These are phyloP conservation scores for Chalcosyrphus nemorum DNA, from an alignment of 2,888 invertebrate genomes.

Conservation along the genomic window DNA sequence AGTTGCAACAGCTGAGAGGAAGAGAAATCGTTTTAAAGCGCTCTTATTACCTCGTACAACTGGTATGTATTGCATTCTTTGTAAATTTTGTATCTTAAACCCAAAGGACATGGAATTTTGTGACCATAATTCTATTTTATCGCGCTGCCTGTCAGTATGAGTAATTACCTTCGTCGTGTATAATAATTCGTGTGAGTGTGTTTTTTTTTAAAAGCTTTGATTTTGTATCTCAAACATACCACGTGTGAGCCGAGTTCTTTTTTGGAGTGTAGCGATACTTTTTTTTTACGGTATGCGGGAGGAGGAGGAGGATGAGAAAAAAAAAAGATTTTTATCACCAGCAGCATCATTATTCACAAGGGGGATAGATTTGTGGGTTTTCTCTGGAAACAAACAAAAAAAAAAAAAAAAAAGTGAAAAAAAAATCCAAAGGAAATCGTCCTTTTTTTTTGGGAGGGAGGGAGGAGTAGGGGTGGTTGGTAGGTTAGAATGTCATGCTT, in stretches of 20 bases:
- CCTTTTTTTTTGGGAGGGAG: background rate
- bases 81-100: constrained; percentile 1
- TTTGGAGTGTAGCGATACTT: background rate
- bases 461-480: background rate
- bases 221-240: constrained; percentile 36
- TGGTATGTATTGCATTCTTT: constrained; percentile 52
- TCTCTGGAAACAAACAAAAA: constrained; percentile 33
- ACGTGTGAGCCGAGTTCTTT: constrained; percentile 14
- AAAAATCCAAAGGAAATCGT: constrained; percentile 6
- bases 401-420: background rate
- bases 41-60: background rate
- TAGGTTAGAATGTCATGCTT: constrained; percentile 61
- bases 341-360: constrained; percentile 68
- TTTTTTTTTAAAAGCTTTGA: constrained; percentile 25
- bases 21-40: constrained; percentile 34
- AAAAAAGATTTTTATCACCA: constrained; percentile 62
- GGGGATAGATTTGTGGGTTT: constrained; percentile 64
- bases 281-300: background rate
- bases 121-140: constrained; percentile 66
- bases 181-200: constrained; percentile 30
- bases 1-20: constrained; percentile 27
- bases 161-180: constrained; percentile 55
- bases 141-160: constrained; percentile 63
- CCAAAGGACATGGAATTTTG: constrained; percentile 31
- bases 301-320: constrained; percentile 16